Evolutionary conservation across 37 sponge, comb jelly and placozoan species (phyloP).

Genomic region (Chondrilla cf. caribensis): DNA sequence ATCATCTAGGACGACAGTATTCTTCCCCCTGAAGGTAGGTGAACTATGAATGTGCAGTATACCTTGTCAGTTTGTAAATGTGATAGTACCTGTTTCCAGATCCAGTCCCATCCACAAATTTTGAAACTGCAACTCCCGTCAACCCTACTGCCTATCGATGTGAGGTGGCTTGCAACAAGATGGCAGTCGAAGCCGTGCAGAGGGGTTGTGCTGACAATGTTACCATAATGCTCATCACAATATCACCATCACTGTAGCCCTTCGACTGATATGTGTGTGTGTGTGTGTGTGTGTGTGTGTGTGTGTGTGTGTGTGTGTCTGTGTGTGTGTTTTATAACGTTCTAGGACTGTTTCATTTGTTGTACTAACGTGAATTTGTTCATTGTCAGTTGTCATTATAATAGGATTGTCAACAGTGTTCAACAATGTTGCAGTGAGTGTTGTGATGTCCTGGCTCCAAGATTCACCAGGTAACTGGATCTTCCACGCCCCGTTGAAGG

Average conservation of each 20-base stretch:
- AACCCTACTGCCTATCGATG: constrained; percentile 32
- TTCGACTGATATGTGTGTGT: too few relatives aligned
- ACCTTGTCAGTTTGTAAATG: background rate
- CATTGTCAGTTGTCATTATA: too few relatives aligned
- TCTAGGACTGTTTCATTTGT: too few relatives aligned
- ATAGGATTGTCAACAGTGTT: too few relatives aligned
- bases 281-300: too few relatives aligned
- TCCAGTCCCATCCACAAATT: constrained; percentile 33
- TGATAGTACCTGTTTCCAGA: background rate
- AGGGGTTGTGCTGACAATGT: constrained; percentile 85
- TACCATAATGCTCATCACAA: constrained; percentile 70
- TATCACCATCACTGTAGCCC: background rate
- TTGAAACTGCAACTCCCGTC: constrained; percentile 28
- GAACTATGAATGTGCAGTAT: background rate
- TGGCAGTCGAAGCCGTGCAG: constrained; percentile 80
- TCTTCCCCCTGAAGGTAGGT: constrained; percentile 2
- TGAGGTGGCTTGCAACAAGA: constrained; percentile 64
- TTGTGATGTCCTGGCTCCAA: too few relatives aligned
- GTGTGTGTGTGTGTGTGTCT: too few relatives aligned
- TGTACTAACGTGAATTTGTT: too few relatives aligned
- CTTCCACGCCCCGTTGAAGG: too few relatives aligned
- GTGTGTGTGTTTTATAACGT: too few relatives aligned
- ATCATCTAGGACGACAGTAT: constrained; percentile 5
- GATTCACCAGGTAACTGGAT: too few relatives aligned
- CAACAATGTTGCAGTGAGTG: too few relatives aligned